Evolutionary conservation across 1,140 invertebrate genomes (phyloP).

Genomic region (Drosophila repletoides): DNA sequence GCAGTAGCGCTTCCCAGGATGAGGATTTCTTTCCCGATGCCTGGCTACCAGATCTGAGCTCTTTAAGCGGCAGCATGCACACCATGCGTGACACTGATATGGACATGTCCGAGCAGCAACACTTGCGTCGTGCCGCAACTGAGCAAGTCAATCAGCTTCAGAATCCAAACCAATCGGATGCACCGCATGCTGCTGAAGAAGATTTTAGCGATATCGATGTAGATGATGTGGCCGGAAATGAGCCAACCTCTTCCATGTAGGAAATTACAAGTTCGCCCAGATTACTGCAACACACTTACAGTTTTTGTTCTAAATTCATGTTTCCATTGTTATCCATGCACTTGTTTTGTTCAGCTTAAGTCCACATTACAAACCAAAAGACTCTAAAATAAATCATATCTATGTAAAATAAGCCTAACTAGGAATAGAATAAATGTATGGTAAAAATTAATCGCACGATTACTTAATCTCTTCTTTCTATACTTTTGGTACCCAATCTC

Average conservation of each 20-base stretch:
- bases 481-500: too few relatives aligned
- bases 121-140: background rate
- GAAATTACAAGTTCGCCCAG: too few relatives aligned
- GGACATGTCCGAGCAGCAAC: background rate
- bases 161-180: background rate
- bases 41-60: slow-evolving; percentile 13
- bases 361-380: too few relatives aligned
- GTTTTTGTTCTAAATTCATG: slow-evolving; percentile 8
- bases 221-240: background rate
- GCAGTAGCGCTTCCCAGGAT: slow-evolving; percentile 21
- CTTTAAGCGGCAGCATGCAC: slow-evolving; percentile 20
- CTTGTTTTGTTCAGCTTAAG: background rate
- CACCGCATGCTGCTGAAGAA: too few relatives aligned
- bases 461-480: too few relatives aligned
- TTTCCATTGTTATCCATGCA: background rate
- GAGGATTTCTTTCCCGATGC: slow-evolving; percentile 1
- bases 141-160: background rate
- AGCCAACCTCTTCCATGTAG: background rate
- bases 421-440: too few relatives aligned
- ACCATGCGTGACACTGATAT: slow-evolving; percentile 16
- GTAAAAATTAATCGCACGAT: too few relatives aligned
- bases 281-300: background rate
- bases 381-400: background rate
- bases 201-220: slow-evolving; percentile 2
- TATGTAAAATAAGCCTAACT: background rate